Percentiles rank a stretch among this genome's conserved stretches.
phyloP scores from a whole-genome alignment of 2,888 invertebrate genomes.

The Aelia acuminata region DNA sequence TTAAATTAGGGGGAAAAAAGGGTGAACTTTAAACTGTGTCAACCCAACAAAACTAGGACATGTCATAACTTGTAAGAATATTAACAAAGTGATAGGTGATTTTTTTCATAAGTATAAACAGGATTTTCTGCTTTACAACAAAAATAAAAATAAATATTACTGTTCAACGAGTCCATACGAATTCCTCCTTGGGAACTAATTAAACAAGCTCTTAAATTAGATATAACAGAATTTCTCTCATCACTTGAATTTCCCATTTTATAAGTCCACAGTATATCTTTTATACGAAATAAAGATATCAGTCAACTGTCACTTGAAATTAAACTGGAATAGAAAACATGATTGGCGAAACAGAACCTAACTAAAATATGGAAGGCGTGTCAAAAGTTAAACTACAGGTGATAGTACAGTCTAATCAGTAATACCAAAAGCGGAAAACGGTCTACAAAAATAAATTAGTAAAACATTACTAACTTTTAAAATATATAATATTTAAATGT shows the following conservation, averaged over 20 bases:
- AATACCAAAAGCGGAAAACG: background rate
- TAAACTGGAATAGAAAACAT: conserved; percentile 6
- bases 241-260: conserved; percentile 21
- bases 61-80: conserved; percentile 2
- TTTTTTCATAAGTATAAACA: background rate
- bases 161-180: conserved; percentile 37
- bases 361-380: conserved; percentile 38
- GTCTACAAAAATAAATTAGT: background rate
- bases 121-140: background rate
- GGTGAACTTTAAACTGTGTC: conserved; percentile 37
- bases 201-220: conserved; percentile 55
- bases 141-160: conserved; percentile 43
- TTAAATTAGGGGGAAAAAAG: background rate
- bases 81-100: background rate
- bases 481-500: background rate
- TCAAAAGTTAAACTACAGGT: conserved; percentile 33
- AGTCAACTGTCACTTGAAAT: background rate
- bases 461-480: background rate
- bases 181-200: conserved; percentile 45
- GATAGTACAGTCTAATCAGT: conserved; percentile 5
- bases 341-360: background rate
- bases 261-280: background rate
- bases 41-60: background rate
- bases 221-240: conserved; percentile 47
- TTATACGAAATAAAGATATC: background rate